These are phyloP conservation scores for Ptyas mucosa DNA, from an alignment of 2,113 vertebrate species.

Conservation along the genomic window DNA sequence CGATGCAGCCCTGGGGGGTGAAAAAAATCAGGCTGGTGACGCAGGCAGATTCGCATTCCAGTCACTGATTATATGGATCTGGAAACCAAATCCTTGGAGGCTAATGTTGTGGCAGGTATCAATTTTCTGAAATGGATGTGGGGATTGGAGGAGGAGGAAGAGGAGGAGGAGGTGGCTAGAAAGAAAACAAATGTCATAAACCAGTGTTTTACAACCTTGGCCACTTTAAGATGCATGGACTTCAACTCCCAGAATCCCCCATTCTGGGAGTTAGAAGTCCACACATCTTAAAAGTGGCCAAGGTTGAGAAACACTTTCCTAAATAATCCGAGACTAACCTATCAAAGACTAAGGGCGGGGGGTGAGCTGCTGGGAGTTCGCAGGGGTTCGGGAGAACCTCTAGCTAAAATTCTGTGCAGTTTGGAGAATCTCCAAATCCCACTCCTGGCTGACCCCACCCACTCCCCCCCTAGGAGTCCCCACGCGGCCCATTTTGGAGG, in stretches of 20 bases:
- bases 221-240: background rate
- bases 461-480: too few species aligned
- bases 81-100: fast-evolving
- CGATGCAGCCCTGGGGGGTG: too few species aligned
- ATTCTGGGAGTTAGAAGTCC: background rate
- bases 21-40: fast-evolving
- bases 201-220: background rate
- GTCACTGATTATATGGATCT: background rate
- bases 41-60: background rate
- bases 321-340: background rate
- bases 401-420: too few species aligned
- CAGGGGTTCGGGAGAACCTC: too few species aligned
- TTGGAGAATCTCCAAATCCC: too few species aligned
- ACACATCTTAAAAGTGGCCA: background rate
- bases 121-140: background rate
- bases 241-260: background rate
- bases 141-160: background rate
- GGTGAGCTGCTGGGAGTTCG: too few species aligned
- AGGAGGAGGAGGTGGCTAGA: background rate
- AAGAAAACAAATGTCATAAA: background rate
- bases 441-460: too few species aligned
- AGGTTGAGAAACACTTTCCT: background rate
- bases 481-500: too few species aligned
- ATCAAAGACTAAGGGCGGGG: background rate
- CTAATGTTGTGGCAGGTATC: background rate